phyloP scores from a whole-genome alignment of 1,140 invertebrate species.

The Globodera ellingtonae region DNA sequence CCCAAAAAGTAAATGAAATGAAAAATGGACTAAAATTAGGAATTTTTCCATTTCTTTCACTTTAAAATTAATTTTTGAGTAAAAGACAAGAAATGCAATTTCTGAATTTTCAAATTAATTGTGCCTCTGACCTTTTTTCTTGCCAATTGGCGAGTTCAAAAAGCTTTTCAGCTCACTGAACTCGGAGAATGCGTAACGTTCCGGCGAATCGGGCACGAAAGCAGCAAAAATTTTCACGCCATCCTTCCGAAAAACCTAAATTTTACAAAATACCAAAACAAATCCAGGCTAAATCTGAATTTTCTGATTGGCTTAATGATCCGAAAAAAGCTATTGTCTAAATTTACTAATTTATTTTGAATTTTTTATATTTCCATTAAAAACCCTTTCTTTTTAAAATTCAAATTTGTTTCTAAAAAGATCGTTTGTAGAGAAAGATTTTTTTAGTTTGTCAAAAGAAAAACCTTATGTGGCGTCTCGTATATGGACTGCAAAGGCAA shows the following conservation, averaged over 20 bases:
- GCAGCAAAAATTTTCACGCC: constrained; percentile 24
- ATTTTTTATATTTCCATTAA: too few relatives aligned
- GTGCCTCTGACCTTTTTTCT: constrained; percentile 17
- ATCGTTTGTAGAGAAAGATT: too few relatives aligned
- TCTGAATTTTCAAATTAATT: background rate
- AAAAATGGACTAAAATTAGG: background rate
- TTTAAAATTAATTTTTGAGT: too few relatives aligned
- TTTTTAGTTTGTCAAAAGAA: background rate
- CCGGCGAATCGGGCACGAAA: constrained; percentile 30
- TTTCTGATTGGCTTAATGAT: too few relatives aligned
- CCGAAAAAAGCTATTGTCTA: too few relatives aligned
- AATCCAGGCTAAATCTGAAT: too few relatives aligned
- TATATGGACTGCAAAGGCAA: background rate
- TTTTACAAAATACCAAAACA: too few relatives aligned
- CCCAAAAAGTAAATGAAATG: background rate
- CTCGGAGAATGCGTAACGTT: constrained; percentile 9
- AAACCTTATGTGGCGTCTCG: background rate
- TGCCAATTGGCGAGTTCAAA: constrained; percentile 23
- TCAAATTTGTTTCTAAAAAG: too few relatives aligned
- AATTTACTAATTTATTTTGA: too few relatives aligned
- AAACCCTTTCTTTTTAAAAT: too few relatives aligned
- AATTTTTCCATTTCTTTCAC: too few relatives aligned
- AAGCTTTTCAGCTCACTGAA: constrained; percentile 19
- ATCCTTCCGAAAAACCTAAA: background rate
- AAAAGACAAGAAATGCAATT: background rate